Evolutionary conservation across 2,797 vertebrate species (phyloP).

Genomic region (Brachyalestes nurse): DNA sequence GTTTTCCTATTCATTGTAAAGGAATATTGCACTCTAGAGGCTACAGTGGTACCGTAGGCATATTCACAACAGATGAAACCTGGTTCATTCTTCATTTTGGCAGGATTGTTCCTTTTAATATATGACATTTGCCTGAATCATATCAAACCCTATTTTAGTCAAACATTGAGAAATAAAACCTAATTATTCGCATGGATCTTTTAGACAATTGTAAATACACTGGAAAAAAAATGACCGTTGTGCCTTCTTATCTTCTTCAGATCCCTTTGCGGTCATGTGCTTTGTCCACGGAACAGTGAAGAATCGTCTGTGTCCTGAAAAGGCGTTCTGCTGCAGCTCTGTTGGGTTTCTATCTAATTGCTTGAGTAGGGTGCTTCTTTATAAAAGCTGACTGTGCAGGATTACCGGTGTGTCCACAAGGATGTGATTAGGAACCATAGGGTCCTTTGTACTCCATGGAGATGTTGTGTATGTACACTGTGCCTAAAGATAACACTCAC

Average conservation of each 20-base stretch:
- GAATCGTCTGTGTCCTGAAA: background rate
- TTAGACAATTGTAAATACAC: background rate
- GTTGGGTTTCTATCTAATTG: constrained; percentile 40
- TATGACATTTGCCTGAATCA: background rate
- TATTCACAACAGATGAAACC: background rate
- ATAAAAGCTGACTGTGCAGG: constrained; percentile 28
- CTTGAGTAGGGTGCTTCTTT: constrained; percentile 31
- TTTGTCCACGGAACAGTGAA: constrained; percentile 32
- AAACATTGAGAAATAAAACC: background rate
- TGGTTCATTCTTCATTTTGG: background rate
- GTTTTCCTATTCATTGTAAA: background rate
- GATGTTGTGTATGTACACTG: constrained; percentile 33
- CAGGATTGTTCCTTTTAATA: background rate
- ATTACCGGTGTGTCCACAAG: constrained; percentile 33
- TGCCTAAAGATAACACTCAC: constrained; percentile 47
- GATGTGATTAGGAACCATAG: background rate
- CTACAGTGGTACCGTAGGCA: background rate
- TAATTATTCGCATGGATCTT: background rate
- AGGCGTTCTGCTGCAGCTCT: constrained; percentile 16
- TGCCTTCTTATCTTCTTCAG: constrained; percentile 53
- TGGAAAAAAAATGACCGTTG: background rate
- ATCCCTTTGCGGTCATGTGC: constrained; percentile 53
- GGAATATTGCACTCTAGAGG: background rate
- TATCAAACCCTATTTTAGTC: background rate
- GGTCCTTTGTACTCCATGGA: constrained; percentile 24